Evolutionary conservation across 1,140 invertebrate species (phyloP).

Genomic region (Venustaconcha ellipsiformis): DNA sequence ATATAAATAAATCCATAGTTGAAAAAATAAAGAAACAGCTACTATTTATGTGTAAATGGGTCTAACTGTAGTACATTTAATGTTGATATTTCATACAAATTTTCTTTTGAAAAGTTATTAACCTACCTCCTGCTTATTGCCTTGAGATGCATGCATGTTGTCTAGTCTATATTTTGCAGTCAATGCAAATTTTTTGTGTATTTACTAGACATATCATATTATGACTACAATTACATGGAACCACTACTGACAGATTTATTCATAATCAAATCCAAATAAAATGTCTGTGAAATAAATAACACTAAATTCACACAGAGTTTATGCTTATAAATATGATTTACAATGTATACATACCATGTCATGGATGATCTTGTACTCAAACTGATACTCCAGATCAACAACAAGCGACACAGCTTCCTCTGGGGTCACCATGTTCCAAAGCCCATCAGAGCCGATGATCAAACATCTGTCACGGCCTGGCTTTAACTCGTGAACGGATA

Average conservation of each 20-base stretch:
- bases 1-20: no score
- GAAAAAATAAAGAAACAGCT: no score
- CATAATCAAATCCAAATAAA: not conserved
- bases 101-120: no score
- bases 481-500: slow-evolving; percentile 87
- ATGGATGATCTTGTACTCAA: slow-evolving; percentile 60
- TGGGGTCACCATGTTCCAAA: slow-evolving; percentile 95
- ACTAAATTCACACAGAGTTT: not conserved
- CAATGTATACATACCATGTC: slow-evolving; percentile 51
- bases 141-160: no score
- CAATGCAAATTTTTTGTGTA: no score
- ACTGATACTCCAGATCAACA: slow-evolving; percentile 57
- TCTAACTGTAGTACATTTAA: no score
- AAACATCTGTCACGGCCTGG: slow-evolving; percentile 85
- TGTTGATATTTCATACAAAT: no score
- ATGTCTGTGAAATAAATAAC: not conserved
- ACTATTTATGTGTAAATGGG: no score
- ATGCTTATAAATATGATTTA: not conserved
- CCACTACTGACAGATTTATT: not conserved
- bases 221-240: not conserved
- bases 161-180: no score
- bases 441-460: slow-evolving; percentile 94
- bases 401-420: slow-evolving; percentile 88
- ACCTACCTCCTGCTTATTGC: no score
- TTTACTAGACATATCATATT: no score